Evolutionary conservation across 2,113 vertebrate species (phyloP).

Genomic region (Hylia prasina): DNA sequence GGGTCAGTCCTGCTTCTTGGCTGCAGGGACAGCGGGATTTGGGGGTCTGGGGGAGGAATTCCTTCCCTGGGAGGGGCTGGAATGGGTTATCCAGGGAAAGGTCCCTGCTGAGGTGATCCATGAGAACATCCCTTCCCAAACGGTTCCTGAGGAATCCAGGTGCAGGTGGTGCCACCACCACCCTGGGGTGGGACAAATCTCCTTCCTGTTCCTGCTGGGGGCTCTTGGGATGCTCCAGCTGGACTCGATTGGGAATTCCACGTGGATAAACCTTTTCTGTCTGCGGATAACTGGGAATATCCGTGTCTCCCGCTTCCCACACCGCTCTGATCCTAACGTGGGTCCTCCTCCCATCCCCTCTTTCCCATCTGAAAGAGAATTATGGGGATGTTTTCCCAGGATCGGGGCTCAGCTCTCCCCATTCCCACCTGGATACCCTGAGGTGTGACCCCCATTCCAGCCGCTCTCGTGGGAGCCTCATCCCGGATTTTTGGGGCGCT

Average conservation of each 20-base stretch:
- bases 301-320: fast-evolving
- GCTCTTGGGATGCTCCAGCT: not conserved
- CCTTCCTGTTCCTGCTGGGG: not conserved
- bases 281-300: not conserved
- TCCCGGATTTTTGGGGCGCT: not conserved
- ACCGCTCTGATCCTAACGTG: fast-evolving
- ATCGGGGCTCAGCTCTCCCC: not conserved
- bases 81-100: not conserved
- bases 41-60: not conserved
- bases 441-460: not conserved
- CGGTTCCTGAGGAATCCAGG: fast-evolving
- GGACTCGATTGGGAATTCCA: fast-evolving
- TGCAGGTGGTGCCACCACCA: not conserved
- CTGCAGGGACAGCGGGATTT: fast-evolving
- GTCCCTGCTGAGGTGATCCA: not conserved
- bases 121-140: not conserved
- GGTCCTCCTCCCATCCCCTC: fast-evolving
- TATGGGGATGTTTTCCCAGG: not conserved
- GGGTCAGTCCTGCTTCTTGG: not conserved
- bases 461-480: not conserved
- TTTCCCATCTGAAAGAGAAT: not conserved
- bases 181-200: not conserved
- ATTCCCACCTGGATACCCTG: not conserved
- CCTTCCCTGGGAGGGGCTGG: not conserved
- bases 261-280: fast-evolving